Percentiles rank a stretch among this genome's conserved stretches.
phyloP scores from a whole-genome alignment of 2,113 vertebrate genomes.

The Labrus mixtus region DNA sequence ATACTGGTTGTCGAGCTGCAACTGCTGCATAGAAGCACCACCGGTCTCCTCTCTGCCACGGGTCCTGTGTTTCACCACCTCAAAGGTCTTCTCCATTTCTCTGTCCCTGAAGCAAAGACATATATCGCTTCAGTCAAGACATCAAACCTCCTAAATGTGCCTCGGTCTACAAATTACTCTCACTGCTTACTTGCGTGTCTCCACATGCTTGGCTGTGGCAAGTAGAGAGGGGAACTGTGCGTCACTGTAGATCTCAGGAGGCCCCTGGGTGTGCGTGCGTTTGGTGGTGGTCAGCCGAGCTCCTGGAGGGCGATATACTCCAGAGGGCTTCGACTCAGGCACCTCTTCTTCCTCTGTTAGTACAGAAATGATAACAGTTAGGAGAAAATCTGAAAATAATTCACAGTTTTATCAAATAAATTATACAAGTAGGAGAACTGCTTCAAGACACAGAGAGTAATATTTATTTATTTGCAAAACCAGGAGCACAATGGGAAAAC shows the following conservation, averaged over 20 bases:
- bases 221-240: slow-evolving; percentile 95
- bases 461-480: no score
- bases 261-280: slow-evolving; percentile 87
- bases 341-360: slow-evolving; percentile 82
- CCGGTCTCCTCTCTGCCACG: slow-evolving; percentile 92
- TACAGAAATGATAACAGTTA: neutral
- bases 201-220: slow-evolving; percentile 94
- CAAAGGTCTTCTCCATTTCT: slow-evolving; percentile 99
- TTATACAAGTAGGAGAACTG: no score
- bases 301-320: slow-evolving; percentile 96
- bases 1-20: slow-evolving; percentile 98
- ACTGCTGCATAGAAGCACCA: slow-evolving; percentile 88
- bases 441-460: no score
- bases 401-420: no score
- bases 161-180: rapidly evolving
- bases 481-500: no score
- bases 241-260: slow-evolving; percentile 95
- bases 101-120: slow-evolving; percentile 88
- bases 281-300: slow-evolving; percentile 87
- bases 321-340: slow-evolving; percentile 88
- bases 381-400: no score
- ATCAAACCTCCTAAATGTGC: neutral
- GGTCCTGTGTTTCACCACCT: slow-evolving; percentile 97
- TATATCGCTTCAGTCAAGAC: neutral
- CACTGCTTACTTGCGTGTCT: slow-evolving; percentile 92